Base-by-base conservation (phyloP, 2,888 invertebrate genomes). In the Dichetophora obliterata region DNA sequence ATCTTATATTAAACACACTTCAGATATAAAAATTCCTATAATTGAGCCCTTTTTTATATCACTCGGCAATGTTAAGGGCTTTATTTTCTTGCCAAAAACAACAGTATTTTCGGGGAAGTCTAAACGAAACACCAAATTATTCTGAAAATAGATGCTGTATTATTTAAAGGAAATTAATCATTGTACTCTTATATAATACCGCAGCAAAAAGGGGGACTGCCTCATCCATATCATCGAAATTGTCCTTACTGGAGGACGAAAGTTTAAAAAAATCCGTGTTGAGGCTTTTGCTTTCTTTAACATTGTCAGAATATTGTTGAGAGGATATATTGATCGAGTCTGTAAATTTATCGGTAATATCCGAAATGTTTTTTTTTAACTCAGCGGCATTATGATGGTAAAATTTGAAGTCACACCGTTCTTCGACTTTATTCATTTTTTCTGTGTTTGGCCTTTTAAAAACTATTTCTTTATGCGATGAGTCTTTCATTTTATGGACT, bases 171-270 rank as follows among this genome's bases (percentile, higher is more conserved):
- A 63, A 31, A 5, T n/a, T n/a, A n/a, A 16, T 2, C n/a, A 50
- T 2, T 3, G 16, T 43, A 24, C 22, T 31, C 16, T 27, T 48
- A 31, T 48, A 50, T 54, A 79, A 78, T 82, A 88, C 87, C 74
- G 87, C 81, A 14, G 88, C 88, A 77, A 83, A 85, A 2, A 80
- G 77, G 0, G 88, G 88, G 52, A 88, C 79, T 11, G 88, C 88
- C 72, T 86, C 86, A 16, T 83, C 80, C 19, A 79, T 69, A 76
- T 84, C 82, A 54, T 80, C 77, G 5, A 68, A 34, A 0, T 4
- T 52, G 3, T 68, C 75, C 11, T 63, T 34, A 24, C 68, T 68
- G 22, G 54, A 22, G 16, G 16, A 22, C 4, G 75, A 68, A 43
- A 48, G 16, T 43, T 68, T 19, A 22, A 68, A 74, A 5, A 65